Conservation (phyloP, 2,888 invertebrate species). For the Antitype chi region DNA sequence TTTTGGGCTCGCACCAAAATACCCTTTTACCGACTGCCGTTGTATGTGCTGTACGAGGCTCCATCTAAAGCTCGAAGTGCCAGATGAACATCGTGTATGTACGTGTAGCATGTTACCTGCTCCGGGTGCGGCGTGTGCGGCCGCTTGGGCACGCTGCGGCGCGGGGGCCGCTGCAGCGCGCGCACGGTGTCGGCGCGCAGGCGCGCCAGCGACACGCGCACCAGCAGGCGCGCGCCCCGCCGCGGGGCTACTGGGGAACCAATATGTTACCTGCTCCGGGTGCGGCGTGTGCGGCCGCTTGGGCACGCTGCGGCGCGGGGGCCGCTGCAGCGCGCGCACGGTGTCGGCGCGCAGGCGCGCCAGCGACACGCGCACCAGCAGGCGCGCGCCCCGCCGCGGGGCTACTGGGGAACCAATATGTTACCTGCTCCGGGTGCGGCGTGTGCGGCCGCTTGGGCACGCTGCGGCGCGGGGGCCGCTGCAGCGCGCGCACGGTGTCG, state of each 20-base stretch:
- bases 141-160: slow-evolving; percentile 61
- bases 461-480: no score
- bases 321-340: slow-evolving; percentile 80
- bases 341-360: slow-evolving; percentile 79
- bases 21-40: no score
- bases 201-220: slow-evolving; percentile 81
- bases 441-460: no score
- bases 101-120: slow-evolving; percentile 26
- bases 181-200: slow-evolving; percentile 80
- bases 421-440: no score
- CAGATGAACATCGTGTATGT: no score
- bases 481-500: no score
- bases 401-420: slow-evolving; percentile 50
- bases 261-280: slow-evolving; percentile 50
- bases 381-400: slow-evolving; percentile 62
- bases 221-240: slow-evolving; percentile 73
- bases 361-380: slow-evolving; percentile 83
- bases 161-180: slow-evolving; percentile 79
- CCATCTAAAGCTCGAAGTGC: no score
- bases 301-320: slow-evolving; percentile 66
- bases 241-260: slow-evolving; percentile 46
- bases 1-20: no score
- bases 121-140: slow-evolving; percentile 62
- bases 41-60: no score
- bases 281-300: slow-evolving; percentile 64